These are phyloP conservation scores for Dasyurus viverrinus DNA, from an alignment of 2,113 vertebrate genomes.

Conservation along the genomic window DNA sequence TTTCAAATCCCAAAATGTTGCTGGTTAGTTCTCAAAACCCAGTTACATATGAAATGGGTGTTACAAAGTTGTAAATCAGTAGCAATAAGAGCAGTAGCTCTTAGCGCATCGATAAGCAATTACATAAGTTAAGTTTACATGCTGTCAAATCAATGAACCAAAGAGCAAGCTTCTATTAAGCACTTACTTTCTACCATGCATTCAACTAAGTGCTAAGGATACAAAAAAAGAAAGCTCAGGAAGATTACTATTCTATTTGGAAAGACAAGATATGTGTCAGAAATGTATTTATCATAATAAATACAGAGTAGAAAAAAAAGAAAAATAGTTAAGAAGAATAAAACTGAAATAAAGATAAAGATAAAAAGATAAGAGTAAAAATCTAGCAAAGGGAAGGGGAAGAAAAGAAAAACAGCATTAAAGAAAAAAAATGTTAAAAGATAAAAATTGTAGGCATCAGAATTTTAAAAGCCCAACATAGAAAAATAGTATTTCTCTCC, in stretches of 20 bases:
- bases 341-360: neutral
- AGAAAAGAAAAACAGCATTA: neutral
- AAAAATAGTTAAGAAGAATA: too few relatives aligned
- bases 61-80: neutral
- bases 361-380: neutral
- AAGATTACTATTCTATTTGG: neutral
- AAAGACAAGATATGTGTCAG: neutral
- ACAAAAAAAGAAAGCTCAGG: neutral
- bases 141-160: neutral
- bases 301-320: neutral
- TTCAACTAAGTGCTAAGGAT: neutral
- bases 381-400: neutral
- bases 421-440: neutral
- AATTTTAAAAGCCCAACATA: neutral
- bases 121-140: neutral
- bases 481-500: neutral
- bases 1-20: neutral
- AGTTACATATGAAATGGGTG: neutral
- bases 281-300: neutral
- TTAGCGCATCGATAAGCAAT: neutral
- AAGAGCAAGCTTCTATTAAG: neutral
- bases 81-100: neutral
- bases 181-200: neutral
- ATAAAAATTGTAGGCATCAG: neutral
- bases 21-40: neutral